Evolutionary conservation across 64 coral and sea anemone species (phyloP).

Genomic region (Cladopsammia gracilis): DNA sequence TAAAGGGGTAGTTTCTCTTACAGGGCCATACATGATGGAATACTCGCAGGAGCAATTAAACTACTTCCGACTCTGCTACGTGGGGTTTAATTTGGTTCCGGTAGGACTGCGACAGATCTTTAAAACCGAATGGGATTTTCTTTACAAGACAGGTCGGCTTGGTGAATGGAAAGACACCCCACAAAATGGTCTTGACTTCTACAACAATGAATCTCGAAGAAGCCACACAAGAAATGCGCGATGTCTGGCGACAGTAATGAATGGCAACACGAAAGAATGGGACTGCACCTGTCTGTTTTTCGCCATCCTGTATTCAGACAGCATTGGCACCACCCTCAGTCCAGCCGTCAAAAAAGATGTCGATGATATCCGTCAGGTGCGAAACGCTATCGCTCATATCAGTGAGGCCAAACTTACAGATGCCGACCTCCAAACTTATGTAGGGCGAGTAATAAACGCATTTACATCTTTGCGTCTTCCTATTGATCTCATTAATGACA

Average conservation of each 20-base stretch:
- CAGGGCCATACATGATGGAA: neutral
- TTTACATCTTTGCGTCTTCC: constrained; percentile 14
- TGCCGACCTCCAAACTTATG: neutral
- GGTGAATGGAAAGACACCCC: constrained; percentile 35
- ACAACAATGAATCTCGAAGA: neutral
- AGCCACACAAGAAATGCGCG: neutral
- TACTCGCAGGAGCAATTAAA: neutral
- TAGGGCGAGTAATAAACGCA: neutral
- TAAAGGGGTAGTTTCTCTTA: too few species aligned
- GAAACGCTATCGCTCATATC: constrained; percentile 31
- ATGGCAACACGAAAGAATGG: constrained; percentile 33
- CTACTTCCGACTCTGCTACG: neutral
- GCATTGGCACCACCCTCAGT: constrained; percentile 1
- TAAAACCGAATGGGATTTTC: constrained; percentile 28
- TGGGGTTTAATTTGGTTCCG: neutral
- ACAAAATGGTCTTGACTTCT: constrained; percentile 27
- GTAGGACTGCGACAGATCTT: constrained; percentile 1
- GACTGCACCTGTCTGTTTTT: constrained; percentile 31
- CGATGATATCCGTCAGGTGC: constrained; percentile 4
- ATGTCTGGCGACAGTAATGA: neutral
- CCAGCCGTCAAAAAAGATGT: neutral
- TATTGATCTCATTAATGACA: neutral
- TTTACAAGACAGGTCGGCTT: neutral
- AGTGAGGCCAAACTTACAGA: constrained; percentile 1
- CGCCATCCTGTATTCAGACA: constrained; percentile 30